Percentiles rank a stretch among this genome's conserved stretches.
Conservation (phyloP, 2,113 vertebrate genomes). For the Labeo rohita region DNA sequence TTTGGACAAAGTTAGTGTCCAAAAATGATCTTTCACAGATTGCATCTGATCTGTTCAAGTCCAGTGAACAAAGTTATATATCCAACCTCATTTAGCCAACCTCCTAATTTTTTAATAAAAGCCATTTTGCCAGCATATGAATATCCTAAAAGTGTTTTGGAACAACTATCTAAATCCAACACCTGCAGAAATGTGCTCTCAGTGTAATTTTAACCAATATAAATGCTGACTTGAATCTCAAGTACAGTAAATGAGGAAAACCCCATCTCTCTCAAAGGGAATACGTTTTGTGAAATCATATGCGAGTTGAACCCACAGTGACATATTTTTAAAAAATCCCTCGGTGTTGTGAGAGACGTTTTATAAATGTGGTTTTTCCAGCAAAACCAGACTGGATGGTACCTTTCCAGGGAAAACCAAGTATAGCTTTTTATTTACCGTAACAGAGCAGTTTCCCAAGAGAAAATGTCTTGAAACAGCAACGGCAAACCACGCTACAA, state of each 20-base stretch:
- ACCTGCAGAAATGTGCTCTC: background rate
- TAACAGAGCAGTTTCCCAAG: constrained; percentile 5
- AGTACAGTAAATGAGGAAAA: constrained; percentile 15
- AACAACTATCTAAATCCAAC: constrained; percentile 4
- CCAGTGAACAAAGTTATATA: background rate
- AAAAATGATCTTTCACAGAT: background rate
- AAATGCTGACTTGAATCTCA: background rate
- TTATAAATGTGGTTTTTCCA: background rate
- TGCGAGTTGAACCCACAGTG: background rate
- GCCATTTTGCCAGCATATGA: background rate
- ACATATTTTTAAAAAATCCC: background rate
- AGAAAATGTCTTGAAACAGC: background rate
- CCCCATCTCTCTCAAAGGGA: background rate
- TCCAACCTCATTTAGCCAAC: background rate
- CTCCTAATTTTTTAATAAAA: background rate
- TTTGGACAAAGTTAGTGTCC: background rate
- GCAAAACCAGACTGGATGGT: constrained; percentile 36
- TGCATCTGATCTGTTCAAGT: background rate
- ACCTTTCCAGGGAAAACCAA: constrained; percentile 28
- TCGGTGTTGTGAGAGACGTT: background rate
- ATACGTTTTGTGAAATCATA: background rate
- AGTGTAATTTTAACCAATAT: background rate
- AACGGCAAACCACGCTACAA: constrained; percentile 19
- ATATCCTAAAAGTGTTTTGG: background rate
- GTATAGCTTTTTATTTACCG: constrained; percentile 18